Evolutionary conservation across 2,113 vertebrate genomes (phyloP).

Genomic region (Bombycilla garrulus): DNA sequence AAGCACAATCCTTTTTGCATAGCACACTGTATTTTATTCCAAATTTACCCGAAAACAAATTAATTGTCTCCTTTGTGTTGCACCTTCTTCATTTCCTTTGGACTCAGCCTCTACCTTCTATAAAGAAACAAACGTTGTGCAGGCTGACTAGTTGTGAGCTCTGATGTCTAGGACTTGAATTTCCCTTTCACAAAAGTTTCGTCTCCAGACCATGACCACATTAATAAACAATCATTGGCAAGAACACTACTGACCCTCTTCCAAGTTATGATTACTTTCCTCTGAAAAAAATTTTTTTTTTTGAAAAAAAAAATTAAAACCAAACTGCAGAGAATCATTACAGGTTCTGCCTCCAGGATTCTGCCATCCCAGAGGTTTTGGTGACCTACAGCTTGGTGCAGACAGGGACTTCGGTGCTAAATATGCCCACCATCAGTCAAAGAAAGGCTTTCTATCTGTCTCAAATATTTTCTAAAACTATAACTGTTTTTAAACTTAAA

Average conservation of each 20-base stretch:
- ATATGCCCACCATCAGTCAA: background rate
- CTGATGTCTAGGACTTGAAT: background rate
- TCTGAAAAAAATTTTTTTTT: background rate
- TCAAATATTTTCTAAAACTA: background rate
- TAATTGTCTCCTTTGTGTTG: background rate
- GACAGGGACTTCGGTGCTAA: background rate
- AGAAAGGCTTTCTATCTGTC: background rate
- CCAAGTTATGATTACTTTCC: slow-evolving; percentile 29
- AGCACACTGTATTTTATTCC: background rate
- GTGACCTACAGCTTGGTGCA: background rate
- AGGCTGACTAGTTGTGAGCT: background rate
- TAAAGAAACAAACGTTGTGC: background rate
- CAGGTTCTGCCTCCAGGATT: background rate
- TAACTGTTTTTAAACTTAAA: background rate
- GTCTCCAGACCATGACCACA: slow-evolving; percentile 17
- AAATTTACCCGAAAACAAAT: background rate
- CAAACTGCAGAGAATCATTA: background rate
- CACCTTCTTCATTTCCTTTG: background rate
- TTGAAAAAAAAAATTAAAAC: background rate
- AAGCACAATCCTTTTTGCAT: background rate
- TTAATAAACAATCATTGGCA: background rate
- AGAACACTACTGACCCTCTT: background rate
- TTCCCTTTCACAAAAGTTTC: slow-evolving; percentile 48
- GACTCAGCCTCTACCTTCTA: background rate
- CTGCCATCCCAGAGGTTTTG: background rate